These are phyloP conservation scores for Yponomeuta evonymella DNA, from an alignment of 2,888 invertebrate genomes.

Conservation along the genomic window DNA sequence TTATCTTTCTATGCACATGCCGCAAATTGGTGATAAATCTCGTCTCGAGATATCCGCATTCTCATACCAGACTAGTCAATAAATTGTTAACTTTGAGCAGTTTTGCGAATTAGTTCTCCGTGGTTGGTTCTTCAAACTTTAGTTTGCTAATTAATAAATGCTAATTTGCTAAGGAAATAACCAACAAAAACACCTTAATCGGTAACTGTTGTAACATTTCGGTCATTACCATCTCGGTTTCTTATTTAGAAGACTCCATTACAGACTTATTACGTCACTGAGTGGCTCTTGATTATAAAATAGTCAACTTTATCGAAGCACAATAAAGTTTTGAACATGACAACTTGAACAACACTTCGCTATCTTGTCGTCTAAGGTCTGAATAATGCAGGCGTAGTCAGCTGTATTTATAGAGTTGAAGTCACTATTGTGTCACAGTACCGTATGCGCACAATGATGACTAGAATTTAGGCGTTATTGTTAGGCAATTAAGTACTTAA, in stretches of 20 bases:
- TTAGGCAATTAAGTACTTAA: background rate
- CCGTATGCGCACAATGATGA: background rate
- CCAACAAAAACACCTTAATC: background rate
- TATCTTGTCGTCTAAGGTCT: conserved; percentile 10
- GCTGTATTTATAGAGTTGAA: conserved; percentile 59
- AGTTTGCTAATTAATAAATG: no score
- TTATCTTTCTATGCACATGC: background rate
- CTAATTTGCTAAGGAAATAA: background rate
- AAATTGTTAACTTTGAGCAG: no score
- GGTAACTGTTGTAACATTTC: background rate
- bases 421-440: conserved; percentile 39
- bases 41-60: background rate
- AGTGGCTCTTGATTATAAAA: background rate
- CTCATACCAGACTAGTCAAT: no score
- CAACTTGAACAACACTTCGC: background rate
- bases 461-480: background rate
- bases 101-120: no score
- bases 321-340: background rate
- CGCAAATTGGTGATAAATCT: background rate
- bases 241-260: background rate
- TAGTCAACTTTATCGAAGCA: background rate
- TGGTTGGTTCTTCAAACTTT: no score
- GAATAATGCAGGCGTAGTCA: conserved; percentile 44
- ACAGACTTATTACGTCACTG: background rate
- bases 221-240: background rate